Evolutionary conservation across 2,113 vertebrate genomes (phyloP).

Genomic region (Sorex araneus): DNA sequence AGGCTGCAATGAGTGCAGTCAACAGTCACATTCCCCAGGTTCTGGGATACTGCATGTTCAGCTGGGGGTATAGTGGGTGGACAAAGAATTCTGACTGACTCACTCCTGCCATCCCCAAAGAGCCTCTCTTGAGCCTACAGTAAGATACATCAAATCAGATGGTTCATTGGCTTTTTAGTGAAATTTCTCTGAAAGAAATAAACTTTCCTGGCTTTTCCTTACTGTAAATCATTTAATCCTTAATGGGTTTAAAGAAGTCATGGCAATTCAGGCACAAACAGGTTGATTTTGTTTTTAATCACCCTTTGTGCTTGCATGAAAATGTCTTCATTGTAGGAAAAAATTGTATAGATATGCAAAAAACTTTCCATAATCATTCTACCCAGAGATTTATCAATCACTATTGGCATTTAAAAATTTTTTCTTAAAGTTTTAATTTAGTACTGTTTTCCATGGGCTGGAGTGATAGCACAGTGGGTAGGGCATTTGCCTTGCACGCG

Average conservation of each 20-base stretch:
- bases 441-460: neutral
- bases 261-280: neutral
- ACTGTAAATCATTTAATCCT: neutral
- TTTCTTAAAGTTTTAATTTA: neutral
- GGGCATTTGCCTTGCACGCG: no score
- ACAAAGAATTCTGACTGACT: neutral
- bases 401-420: neutral
- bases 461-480: no score
- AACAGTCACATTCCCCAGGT: neutral
- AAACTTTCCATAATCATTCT: neutral
- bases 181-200: slow-evolving; percentile 44
- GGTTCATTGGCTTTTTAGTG: slow-evolving; percentile 54
- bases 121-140: neutral
- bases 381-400: neutral
- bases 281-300: neutral
- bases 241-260: neutral
- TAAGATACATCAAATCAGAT: neutral
- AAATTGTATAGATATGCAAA: neutral
- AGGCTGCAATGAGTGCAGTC: neutral
- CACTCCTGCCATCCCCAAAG: neutral
- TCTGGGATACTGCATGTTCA: neutral
- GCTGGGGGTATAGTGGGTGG: no score
- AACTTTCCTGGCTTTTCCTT: neutral
- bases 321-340: neutral
- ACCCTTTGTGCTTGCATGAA: neutral